Evolutionary conservation across 1,140 invertebrate species (phyloP), one percentile per base, ranked within the genome.

Genomic region (Drosophila elegans): DNA sequence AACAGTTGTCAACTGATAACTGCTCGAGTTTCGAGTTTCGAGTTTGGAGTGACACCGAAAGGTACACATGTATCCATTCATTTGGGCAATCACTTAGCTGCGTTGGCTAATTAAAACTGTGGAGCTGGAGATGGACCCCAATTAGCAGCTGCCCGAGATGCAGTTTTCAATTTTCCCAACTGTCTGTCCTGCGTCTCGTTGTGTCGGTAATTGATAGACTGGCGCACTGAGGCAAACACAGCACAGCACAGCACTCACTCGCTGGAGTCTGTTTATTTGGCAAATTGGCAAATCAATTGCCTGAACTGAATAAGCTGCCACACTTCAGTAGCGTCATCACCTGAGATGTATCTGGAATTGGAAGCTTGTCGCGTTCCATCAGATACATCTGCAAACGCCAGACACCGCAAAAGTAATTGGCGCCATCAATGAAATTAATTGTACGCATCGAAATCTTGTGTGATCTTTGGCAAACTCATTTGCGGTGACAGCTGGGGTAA

Each of bases 201-300:
- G 66, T 56, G 38, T 48, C 38, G 27, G 57, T 44, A 63, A 74
- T 52, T 67, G 69, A 69, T 53, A 56, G 63, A 67, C 55, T 57
- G 69, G 59, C 12, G 52, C 71, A 79, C 21, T 79, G 63, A 75
- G 48, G 69, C 80, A 61, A 63, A 75, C 61, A 21, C 16, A 21
- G 16, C 61, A 21, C 16, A 21, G 16, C 61, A 62, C 51, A 56
- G n/a, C 67, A 48, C 51, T 29, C 46, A 39, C 16, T 53, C 53
- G 27, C 38, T 48, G 12, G 56, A 29, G 60, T 68, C 45, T 71
- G 78, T 83, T 84, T 75, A 54, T 76, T 79, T 71, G 72, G 39
- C 62, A 76, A 83, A 79, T 83, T 83, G 80, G 52, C 75, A 83
- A 84, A 83, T 84, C 80, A 83, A 83, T 84, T 84, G 80, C 52